Conservation (phyloP, 2,888 invertebrate species). For the Nephrotoma appendiculata region DNA sequence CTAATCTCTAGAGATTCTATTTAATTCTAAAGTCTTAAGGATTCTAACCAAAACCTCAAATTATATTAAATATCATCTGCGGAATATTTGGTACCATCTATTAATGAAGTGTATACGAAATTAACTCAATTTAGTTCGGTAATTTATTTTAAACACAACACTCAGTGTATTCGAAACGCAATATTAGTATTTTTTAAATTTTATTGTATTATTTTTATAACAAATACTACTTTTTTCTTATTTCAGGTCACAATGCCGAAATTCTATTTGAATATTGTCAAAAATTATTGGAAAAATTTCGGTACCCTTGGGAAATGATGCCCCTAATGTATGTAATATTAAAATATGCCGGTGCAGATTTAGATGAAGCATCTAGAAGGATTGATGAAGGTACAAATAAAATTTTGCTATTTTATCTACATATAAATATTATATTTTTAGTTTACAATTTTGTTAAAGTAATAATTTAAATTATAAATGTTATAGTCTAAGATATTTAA, state of each 20-base stretch:
- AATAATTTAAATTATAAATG: neutral
- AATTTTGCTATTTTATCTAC: neutral
- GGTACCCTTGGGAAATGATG: slow-evolving; percentile 68
- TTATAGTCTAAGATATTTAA: too few species aligned
- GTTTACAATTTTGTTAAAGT: slow-evolving; percentile 21
- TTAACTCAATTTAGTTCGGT: too few species aligned
- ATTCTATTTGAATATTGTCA: slow-evolving; percentile 56
- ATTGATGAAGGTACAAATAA: slow-evolving; percentile 57
- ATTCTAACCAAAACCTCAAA: too few species aligned
- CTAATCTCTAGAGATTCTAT: too few species aligned
- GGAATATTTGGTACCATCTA: too few species aligned
- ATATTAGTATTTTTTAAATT: too few species aligned
- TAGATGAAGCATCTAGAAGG: slow-evolving; percentile 58
- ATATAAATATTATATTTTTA: slow-evolving; percentile 15
- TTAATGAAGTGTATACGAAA: too few species aligned
- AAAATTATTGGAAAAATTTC: slow-evolving; percentile 58
- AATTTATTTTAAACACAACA: too few species aligned
- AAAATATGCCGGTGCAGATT: slow-evolving; percentile 56
- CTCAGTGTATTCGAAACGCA: too few species aligned
- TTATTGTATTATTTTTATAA: too few species aligned
- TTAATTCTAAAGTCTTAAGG: too few species aligned
- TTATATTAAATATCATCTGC: too few species aligned
- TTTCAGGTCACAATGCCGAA: slow-evolving; percentile 36
- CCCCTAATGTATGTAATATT: slow-evolving; percentile 65
- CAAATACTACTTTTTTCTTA: slow-evolving; percentile 9